phyloP scores from a whole-genome alignment of 1,140 invertebrate species.

The Heterodera carotae region DNA sequence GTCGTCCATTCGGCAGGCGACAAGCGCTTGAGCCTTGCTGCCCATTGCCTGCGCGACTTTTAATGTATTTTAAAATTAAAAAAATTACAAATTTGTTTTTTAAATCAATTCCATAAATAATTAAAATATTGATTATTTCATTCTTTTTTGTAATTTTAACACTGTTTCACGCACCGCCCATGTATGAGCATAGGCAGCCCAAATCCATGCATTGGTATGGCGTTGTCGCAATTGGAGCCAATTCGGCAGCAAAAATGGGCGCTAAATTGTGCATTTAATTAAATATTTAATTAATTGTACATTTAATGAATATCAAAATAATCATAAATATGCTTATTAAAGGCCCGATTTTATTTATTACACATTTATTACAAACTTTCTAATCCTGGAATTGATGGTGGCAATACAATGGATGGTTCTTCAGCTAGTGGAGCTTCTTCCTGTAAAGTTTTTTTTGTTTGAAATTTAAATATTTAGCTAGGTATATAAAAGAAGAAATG shows the following conservation, averaged over 20 bases:
- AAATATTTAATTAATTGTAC: too few relatives aligned
- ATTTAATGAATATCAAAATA: too few relatives aligned
- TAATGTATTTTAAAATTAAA: too few relatives aligned
- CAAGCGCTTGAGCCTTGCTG: neutral
- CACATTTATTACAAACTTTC: neutral
- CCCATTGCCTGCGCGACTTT: neutral
- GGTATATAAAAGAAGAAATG: too few relatives aligned
- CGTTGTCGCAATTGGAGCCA: conserved; percentile 26
- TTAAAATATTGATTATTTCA: neutral
- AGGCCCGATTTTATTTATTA: neutral
- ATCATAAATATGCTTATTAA: too few relatives aligned
- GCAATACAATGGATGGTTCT: conserved; percentile 34
- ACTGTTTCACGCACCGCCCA: neutral
- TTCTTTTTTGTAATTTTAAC: neutral
- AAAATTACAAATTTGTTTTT: too few relatives aligned
- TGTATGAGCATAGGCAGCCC: conserved; percentile 32
- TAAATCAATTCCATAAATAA: neutral
- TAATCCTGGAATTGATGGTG: conserved; percentile 47
- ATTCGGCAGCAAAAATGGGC: conserved; percentile 17
- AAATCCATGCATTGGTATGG: conserved; percentile 39
- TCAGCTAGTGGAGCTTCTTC: conserved; percentile 40
- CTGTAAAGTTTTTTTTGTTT: neutral
- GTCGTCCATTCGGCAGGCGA: neutral
- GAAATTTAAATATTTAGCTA: too few relatives aligned
- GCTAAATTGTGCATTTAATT: conserved; percentile 5